Evolutionary conservation across 1,140 invertebrate species (phyloP).

Genomic region (Sycobia sp.): DNA sequence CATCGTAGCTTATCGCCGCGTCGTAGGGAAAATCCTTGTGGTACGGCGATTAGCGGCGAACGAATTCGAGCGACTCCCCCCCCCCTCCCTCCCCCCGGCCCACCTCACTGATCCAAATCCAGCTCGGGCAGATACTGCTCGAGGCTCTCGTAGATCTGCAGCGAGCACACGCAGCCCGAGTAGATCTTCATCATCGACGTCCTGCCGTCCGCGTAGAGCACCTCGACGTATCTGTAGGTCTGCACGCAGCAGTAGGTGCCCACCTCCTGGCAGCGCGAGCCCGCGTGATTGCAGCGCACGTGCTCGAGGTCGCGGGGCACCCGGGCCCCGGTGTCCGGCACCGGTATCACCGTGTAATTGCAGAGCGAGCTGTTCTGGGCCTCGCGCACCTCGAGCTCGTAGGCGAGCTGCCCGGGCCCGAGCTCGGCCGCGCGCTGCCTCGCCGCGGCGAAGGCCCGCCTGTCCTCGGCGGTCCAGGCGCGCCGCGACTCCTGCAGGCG

Average conservation of each 20-base stretch:
- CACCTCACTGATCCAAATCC: too few relatives aligned
- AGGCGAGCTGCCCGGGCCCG: not conserved
- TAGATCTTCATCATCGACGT: slow-evolving; percentile 27
- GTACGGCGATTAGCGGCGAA: too few relatives aligned
- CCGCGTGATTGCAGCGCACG: slow-evolving; percentile 39
- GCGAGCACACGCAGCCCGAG: slow-evolving; percentile 43
- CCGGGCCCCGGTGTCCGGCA: slow-evolving; percentile 24
- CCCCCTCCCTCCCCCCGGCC: too few relatives aligned
- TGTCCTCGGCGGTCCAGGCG: not conserved
- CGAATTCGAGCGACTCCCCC: too few relatives aligned
- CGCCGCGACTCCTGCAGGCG: not conserved
- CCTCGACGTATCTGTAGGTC: slow-evolving; percentile 36
- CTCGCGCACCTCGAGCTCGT: slow-evolving; percentile 35
- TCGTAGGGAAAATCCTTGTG: too few relatives aligned
- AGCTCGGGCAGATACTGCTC: not conserved
- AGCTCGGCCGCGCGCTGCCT: not conserved
- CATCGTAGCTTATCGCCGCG: too few relatives aligned
- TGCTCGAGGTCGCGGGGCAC: slow-evolving; percentile 35
- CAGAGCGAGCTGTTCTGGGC: slow-evolving; percentile 41
- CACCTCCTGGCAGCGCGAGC: slow-evolving; percentile 28
- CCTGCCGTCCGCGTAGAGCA: slow-evolving; percentile 22
- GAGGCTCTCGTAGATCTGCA: slow-evolving; percentile 13
- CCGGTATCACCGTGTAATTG: slow-evolving; percentile 39
- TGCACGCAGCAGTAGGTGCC: slow-evolving; percentile 41
- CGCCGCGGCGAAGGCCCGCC: not conserved